Evolutionary conservation across 2,113 vertebrate species (phyloP), one percentile per base, ranked within the genome.

Genomic region (Daubentonia madagascariensis): DNA sequence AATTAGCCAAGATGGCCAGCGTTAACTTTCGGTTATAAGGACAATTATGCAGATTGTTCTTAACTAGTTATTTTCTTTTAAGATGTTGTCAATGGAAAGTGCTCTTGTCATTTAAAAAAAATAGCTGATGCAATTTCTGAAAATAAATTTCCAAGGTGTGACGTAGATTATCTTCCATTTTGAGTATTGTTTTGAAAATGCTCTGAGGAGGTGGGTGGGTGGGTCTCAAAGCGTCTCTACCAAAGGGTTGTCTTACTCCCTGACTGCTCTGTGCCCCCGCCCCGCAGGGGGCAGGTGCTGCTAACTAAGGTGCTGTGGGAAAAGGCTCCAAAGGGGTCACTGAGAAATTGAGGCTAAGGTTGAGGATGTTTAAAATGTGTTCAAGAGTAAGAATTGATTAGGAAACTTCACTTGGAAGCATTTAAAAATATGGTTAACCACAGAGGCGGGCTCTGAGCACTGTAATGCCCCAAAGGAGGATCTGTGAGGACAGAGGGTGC

Each of bases 11-110:
- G 40, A 6, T 52, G 67, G 3, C 25, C n/a, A 84, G 45, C 5
- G 7, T 52, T 79, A 40, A 52, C 23, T 84, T 83, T 68, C 12
- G 23, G 17, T 59, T 30, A 10, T 65, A n/a, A 48, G 9, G 85
- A 86, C 2, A 80, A 12, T 75, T 20, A 79, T 54, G 28, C 37
- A 90, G 54, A 3, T 57, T 85, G 68, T 91, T 81, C 8, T 85
- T 93, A 23, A 93, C 18, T 83, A 40, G n/a, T 61, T 75, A 70
- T 32, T 75, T 23, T 63, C 13, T 93, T 76, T 45, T 63, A 83
- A 65, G 92, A 65, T 32, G 20, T 3, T 85, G 8, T 17, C 61
- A 78, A 17, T 78, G 22, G 17, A 18, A 96, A 91, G n/a, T 91
- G 11, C 40, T 79, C n/a, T 18, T 81, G 23, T 52, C 54, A 54